Percentiles rank a stretch among this genome's conserved stretches.
These are phyloP conservation scores for Fratercula arctica DNA, from an alignment of 2,797 vertebrate genomes.

Conservation along the genomic window DNA sequence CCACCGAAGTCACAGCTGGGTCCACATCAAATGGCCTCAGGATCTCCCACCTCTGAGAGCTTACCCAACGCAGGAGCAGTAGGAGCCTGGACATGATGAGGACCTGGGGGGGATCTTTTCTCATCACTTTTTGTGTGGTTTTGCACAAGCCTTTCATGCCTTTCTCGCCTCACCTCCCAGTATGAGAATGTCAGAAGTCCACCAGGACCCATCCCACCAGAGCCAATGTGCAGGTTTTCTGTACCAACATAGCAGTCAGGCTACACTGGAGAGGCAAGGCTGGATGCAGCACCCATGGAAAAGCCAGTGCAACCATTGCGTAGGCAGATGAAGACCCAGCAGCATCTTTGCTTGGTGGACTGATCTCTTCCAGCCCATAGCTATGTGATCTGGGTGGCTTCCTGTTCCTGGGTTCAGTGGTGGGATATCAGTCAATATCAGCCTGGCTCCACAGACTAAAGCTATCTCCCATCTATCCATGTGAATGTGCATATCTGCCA, in stretches of 20 bases:
- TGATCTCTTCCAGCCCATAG: not conserved
- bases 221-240: not conserved
- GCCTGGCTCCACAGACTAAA: fast-evolving
- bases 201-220: not conserved
- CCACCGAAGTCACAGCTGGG: not conserved
- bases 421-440: not conserved
- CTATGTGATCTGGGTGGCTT: not conserved
- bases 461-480: not conserved
- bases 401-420: fast-evolving
- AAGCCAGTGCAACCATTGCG: fast-evolving
- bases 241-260: no score
- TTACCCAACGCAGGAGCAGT: not conserved
- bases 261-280: not conserved
- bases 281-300: not conserved
- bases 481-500: fast-evolving
- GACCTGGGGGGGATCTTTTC: not conserved
- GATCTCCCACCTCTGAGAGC: not conserved
- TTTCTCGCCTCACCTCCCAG: not conserved
- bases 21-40: not conserved
- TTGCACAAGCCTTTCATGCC: not conserved
- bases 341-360: not conserved
- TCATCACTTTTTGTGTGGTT: not conserved
- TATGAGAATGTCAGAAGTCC: not conserved
- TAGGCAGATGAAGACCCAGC: not conserved
- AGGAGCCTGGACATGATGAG: not conserved